Percentiles rank a stretch among this genome's conserved stretches.
Evolutionary conservation across 2,888 invertebrate species (phyloP).

Genomic region (Calameuta idolon): DNA sequence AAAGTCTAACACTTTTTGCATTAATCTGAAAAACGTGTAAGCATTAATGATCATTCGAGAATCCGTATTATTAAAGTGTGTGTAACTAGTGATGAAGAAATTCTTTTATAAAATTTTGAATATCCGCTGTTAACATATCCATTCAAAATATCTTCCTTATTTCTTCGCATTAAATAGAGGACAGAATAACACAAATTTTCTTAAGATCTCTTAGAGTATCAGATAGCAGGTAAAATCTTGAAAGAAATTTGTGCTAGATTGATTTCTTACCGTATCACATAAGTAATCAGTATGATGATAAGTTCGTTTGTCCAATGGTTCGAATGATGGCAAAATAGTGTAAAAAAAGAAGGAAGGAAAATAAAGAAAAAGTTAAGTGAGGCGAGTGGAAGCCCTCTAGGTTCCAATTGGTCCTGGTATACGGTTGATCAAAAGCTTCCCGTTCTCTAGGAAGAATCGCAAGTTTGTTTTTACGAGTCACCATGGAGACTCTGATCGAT

Average conservation of each 20-base stretch:
- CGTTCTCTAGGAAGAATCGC: slow-evolving; percentile 11
- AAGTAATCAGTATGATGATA: neutral
- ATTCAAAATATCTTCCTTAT: neutral
- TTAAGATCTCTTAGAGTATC: neutral
- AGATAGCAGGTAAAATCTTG: neutral
- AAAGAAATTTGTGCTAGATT: neutral
- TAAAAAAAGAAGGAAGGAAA: neutral
- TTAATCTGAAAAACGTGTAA: neutral
- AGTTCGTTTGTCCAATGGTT: neutral
- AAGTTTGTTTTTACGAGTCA: slow-evolving; percentile 22
- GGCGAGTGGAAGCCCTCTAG: neutral
- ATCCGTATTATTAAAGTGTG: neutral
- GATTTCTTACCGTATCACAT: neutral
- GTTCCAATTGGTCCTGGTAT: neutral
- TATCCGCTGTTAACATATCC: neutral
- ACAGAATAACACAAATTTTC: neutral
- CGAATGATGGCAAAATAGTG: neutral
- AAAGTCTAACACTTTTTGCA: neutral
- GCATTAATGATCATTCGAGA: neutral
- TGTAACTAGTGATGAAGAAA: neutral
- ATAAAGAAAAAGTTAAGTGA: neutral
- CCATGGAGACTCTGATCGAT: slow-evolving; percentile 24
- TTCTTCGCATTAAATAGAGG: neutral
- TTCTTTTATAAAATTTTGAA: neutral
- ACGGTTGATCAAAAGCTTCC: neutral